phyloP scores from a whole-genome alignment of 2,113 vertebrate genomes.

The Ursus arctos region DNA sequence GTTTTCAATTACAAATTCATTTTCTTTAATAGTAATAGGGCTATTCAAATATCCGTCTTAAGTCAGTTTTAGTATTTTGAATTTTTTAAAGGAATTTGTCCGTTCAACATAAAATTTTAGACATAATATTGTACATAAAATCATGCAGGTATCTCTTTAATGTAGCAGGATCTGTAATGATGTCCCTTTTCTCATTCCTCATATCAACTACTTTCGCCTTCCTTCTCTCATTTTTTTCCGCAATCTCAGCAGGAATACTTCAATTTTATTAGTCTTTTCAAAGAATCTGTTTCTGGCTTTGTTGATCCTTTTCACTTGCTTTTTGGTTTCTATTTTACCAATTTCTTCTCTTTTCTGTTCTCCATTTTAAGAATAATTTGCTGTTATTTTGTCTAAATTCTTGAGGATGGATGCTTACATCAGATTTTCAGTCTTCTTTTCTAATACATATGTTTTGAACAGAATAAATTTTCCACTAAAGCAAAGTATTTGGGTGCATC shows the following conservation, averaged over 20 bases:
- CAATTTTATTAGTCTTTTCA: background rate
- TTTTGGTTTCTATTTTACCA: background rate
- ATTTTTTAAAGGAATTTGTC: background rate
- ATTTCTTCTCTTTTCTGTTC: background rate
- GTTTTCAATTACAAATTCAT: background rate
- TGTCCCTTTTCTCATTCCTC: background rate
- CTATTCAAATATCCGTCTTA: slow-evolving; percentile 4
- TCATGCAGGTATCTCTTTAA: background rate
- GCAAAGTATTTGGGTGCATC: background rate
- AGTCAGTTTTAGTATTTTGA: background rate
- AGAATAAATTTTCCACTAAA: background rate
- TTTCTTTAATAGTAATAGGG: background rate
- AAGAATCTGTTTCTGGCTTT: background rate
- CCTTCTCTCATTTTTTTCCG: background rate
- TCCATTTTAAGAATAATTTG: background rate
- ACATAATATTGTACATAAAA: background rate
- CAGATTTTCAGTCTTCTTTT: background rate
- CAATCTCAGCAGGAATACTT: background rate
- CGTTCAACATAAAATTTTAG: slow-evolving; percentile 9
- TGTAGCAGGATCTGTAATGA: background rate
- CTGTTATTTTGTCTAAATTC: background rate
- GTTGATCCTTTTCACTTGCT: background rate
- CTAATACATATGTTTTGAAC: background rate
- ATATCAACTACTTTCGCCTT: background rate
- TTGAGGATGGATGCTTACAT: background rate